phyloP scores from a whole-genome alignment of 2,888 invertebrate species.

The Metacarcinus magister region DNA sequence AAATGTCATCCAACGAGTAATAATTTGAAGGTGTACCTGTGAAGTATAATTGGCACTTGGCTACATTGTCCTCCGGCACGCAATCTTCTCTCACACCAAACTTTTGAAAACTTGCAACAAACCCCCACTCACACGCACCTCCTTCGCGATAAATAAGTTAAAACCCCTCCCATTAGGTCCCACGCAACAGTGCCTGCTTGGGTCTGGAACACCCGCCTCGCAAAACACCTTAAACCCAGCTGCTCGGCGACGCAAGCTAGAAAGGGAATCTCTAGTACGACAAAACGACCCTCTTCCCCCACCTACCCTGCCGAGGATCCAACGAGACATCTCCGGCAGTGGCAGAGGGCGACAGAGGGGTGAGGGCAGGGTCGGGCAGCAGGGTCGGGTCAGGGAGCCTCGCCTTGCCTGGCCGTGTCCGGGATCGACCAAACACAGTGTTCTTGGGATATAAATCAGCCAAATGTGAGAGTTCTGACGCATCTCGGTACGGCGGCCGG shows the following conservation, averaged over 20 bases:
- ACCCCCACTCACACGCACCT: background rate
- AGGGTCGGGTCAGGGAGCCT: constrained; percentile 9
- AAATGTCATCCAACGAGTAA: constrained; percentile 70
- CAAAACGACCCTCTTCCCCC: background rate
- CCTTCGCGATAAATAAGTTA: constrained; percentile 54
- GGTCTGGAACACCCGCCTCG: background rate
- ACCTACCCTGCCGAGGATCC: background rate
- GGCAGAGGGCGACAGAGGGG: background rate
- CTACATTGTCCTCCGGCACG: background rate
- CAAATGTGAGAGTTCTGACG: constrained; percentile 77
- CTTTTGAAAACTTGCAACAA: constrained; percentile 51
- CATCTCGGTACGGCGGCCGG: constrained; percentile 65
- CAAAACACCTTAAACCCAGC: background rate
- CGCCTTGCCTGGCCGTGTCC: constrained; percentile 15
- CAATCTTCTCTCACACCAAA: constrained; percentile 40
- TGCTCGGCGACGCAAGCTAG: background rate
- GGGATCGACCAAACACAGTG: constrained; percentile 69
- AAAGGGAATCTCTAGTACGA: background rate
- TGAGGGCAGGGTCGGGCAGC: constrained; percentile 18
- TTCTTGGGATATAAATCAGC: constrained; percentile 72
- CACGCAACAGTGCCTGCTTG: background rate
- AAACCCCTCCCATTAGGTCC: constrained; percentile 60
- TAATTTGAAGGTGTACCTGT: constrained; percentile 66
- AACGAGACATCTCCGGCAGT: background rate
- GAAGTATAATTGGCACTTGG: constrained; percentile 62